phyloP scores from a whole-genome alignment of 2,888 invertebrate species.

The Dasypogon diadema region DNA sequence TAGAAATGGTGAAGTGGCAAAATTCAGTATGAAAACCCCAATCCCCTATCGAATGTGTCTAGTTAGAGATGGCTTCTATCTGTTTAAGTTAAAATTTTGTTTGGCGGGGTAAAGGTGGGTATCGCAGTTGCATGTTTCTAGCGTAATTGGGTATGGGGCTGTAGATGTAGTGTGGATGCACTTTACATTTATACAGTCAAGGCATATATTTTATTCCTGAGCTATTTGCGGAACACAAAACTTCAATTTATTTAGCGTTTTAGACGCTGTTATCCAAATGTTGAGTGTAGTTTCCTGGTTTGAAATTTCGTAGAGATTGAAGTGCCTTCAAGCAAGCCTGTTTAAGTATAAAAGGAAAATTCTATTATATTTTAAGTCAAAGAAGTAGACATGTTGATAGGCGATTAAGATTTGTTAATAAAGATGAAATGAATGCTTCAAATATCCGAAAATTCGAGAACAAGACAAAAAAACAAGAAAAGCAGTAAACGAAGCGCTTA shows the following conservation, averaged over 20 bases:
- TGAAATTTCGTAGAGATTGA: no score
- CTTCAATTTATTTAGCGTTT: constrained; percentile 35
- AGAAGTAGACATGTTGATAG: no score
- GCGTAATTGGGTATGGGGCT: background rate
- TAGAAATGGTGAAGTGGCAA: constrained; percentile 42
- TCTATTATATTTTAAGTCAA: no score
- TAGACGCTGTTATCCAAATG: constrained; percentile 10
- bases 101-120: background rate
- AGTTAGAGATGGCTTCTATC: constrained; percentile 39
- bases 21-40: background rate
- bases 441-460: no score
- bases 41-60: background rate
- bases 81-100: constrained; percentile 38
- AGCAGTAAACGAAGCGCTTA: no score
- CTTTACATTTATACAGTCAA: constrained; percentile 35
- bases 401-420: no score
- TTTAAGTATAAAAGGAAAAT: no score
- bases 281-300: background rate
- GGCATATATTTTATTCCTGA: constrained; percentile 41
- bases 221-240: constrained; percentile 37
- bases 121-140: constrained; percentile 5
- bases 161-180: background rate
- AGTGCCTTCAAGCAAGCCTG: no score
- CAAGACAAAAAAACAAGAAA: no score
- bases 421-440: no score